phyloP scores from a whole-genome alignment of 2,113 vertebrate genomes.

The Axis porcinus region DNA sequence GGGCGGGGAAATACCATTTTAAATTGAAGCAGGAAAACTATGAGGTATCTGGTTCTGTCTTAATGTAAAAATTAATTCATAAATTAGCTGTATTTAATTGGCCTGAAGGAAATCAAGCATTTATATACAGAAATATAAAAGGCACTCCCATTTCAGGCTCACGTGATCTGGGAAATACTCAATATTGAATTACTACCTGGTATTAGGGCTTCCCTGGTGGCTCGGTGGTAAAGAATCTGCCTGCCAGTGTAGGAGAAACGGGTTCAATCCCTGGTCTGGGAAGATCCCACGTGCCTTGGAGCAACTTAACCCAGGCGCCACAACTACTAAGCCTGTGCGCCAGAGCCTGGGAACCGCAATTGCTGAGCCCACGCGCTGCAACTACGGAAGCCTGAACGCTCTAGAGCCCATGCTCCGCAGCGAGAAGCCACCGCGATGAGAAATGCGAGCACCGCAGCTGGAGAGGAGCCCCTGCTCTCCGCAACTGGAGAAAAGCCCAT shows the following conservation, averaged over 20 bases:
- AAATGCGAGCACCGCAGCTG: rapidly evolving
- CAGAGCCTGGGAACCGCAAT: background rate
- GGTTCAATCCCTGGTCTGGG: background rate
- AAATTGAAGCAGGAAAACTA: background rate
- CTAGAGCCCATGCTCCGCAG: background rate
- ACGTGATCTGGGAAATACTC: background rate
- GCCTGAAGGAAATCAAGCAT: background rate
- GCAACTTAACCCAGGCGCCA: background rate
- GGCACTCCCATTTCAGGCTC: background rate
- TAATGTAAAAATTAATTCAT: background rate
- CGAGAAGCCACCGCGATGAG: background rate
- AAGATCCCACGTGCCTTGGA: background rate
- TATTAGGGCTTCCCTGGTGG: background rate
- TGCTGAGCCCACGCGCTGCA: background rate
- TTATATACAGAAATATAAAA: background rate
- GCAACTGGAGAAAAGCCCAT: background rate
- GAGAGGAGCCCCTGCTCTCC: background rate
- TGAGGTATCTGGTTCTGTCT: background rate
- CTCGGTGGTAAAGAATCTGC: background rate
- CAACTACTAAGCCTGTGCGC: background rate
- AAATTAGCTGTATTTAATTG: background rate
- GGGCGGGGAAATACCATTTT: background rate
- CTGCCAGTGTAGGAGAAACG: background rate
- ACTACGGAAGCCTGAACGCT: background rate
- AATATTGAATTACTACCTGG: background rate